A percentile compares a stretch with the other conserved stretches of the same genome.
These are phyloP conservation scores for Asbolus verrucosus DNA, from an alignment of 1,140 invertebrate species.

Conservation along the genomic window DNA sequence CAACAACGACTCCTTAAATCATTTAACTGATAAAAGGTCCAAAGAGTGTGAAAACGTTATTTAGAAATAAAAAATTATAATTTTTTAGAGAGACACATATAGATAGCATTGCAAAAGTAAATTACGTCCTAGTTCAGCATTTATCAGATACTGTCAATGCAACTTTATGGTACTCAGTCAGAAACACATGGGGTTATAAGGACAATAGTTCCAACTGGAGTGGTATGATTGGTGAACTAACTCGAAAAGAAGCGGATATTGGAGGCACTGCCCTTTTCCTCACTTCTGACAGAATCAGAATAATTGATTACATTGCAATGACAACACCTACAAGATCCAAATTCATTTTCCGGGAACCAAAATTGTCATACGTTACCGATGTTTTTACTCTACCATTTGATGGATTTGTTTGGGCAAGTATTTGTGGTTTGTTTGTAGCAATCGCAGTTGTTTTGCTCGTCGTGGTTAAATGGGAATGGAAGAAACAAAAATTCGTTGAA, in stretches of 20 bases:
- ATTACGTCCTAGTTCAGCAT: constrained; percentile 70
- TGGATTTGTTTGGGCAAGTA: constrained; percentile 71
- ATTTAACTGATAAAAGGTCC: constrained; percentile 71
- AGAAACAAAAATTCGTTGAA: constrained; percentile 39
- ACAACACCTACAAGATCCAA: constrained; percentile 71
- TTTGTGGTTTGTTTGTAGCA: constrained; percentile 65
- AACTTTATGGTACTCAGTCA: constrained; percentile 67
- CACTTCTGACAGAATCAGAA: constrained; percentile 69
- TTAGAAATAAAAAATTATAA: too few species aligned
- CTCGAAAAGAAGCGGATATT: constrained; percentile 71
- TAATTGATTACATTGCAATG: constrained; percentile 73
- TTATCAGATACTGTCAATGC: constrained; percentile 71
- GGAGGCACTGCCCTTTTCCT: constrained; percentile 74
- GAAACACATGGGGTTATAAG: constrained; percentile 70
- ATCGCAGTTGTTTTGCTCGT: constrained; percentile 60
- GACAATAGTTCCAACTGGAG: constrained; percentile 67
- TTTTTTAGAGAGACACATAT: constrained; percentile 68
- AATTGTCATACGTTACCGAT: constrained; percentile 75
- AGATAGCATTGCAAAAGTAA: constrained; percentile 75
- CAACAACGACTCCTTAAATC: constrained; percentile 70
- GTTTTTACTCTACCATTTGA: constrained; percentile 74
- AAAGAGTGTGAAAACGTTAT: not conserved
- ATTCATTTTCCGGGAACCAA: constrained; percentile 75
- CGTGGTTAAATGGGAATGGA: constrained; percentile 65
- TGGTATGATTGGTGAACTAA: constrained; percentile 74